Evolutionary conservation across 1,140 invertebrate genomes (phyloP).

Genomic region (Neodiprion lecontei): DNA sequence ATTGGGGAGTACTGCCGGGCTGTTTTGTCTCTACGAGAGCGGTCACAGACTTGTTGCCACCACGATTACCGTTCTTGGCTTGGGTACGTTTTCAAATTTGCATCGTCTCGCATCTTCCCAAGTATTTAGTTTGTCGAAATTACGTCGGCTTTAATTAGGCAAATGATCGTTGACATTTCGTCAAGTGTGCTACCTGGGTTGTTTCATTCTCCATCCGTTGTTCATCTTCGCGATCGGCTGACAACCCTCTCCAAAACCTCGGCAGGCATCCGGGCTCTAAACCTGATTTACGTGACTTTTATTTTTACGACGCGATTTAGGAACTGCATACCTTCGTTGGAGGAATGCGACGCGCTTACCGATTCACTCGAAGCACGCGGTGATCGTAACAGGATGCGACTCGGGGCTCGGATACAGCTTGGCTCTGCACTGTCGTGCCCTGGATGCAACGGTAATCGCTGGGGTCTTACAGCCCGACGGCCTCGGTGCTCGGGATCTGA

Average conservation of each 20-base stretch:
- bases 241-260: too few species aligned
- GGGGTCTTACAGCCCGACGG: slow-evolving; percentile 69
- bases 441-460: slow-evolving; percentile 73
- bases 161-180: too few species aligned
- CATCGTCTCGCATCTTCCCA: too few species aligned
- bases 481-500: slow-evolving; percentile 60
- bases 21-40: background rate
- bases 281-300: too few species aligned
- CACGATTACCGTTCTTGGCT: background rate
- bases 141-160: too few species aligned
- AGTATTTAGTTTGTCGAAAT: background rate
- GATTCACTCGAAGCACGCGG: slow-evolving; percentile 46
- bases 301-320: slow-evolving; percentile 13
- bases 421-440: slow-evolving; percentile 66
- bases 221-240: too few species aligned
- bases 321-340: slow-evolving; percentile 21
- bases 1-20: background rate
- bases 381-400: slow-evolving; percentile 83
- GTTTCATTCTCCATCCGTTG: too few species aligned
- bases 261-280: too few species aligned
- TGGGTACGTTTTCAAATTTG: background rate
- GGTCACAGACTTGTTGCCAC: background rate
- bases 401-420: slow-evolving; percentile 81
- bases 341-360: slow-evolving; percentile 7
- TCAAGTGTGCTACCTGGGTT: too few species aligned